Conservation (phyloP, 1,140 invertebrate species). For the Anadara kagoshimensis region DNA sequence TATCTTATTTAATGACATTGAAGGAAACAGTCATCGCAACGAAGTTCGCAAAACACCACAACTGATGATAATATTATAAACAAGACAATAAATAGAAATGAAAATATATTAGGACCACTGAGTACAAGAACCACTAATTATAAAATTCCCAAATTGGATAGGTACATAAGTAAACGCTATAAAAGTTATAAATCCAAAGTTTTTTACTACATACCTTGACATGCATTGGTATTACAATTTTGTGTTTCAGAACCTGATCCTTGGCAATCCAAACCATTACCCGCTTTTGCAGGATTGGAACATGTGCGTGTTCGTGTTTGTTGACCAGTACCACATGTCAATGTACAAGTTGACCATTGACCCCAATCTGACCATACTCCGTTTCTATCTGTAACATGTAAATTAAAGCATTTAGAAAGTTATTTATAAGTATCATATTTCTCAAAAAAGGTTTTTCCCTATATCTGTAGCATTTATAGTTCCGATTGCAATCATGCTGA, state of each 20-base stretch:
- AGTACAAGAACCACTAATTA: too few relatives aligned
- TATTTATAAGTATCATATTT: too few relatives aligned
- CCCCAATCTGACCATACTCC: constrained; percentile 18
- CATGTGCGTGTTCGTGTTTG: constrained; percentile 5
- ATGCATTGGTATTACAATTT: constrained; percentile 6
- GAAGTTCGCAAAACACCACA: too few relatives aligned
- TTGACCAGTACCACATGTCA: constrained; percentile 19
- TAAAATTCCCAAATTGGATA: background rate
- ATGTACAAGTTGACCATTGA: constrained; percentile 10
- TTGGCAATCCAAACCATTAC: background rate
- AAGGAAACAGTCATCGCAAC: too few relatives aligned
- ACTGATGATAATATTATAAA: too few relatives aligned
- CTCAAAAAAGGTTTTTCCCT: too few relatives aligned
- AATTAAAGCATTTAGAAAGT: too few relatives aligned
- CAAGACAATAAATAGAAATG: too few relatives aligned
- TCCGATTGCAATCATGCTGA: too few relatives aligned
- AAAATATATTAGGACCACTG: too few relatives aligned
- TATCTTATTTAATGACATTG: too few relatives aligned
- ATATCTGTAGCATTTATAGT: too few relatives aligned
- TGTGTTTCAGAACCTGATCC: background rate
- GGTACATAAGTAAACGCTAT: background rate
- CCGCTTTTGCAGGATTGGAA: constrained; percentile 15
- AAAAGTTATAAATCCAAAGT: background rate
- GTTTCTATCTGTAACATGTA: background rate
- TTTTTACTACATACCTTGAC: constrained; percentile 7